Evolutionary conservation across 2,797 vertebrate species (phyloP).

Genomic region (Xyrichtys novacula): DNA sequence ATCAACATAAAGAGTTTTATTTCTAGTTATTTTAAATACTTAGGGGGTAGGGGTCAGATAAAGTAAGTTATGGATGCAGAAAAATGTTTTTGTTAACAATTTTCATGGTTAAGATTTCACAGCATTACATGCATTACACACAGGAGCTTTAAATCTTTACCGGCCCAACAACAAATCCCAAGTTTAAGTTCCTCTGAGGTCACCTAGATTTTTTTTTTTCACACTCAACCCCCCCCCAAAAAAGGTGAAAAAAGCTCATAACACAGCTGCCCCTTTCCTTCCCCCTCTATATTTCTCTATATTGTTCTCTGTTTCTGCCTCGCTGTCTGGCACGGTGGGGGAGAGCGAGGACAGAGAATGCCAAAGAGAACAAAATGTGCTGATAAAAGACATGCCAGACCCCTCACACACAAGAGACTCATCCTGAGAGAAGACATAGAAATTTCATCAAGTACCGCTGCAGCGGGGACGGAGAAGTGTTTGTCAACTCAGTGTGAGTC

Average conservation of each 20-base stretch:
- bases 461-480: slow-evolving; percentile 49
- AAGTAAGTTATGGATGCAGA: too few relatives aligned
- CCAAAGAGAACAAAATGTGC: slow-evolving; percentile 67
- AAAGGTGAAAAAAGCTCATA: slow-evolving; percentile 9
- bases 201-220: slow-evolving; percentile 9
- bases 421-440: slow-evolving; percentile 52
- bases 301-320: slow-evolving; percentile 45
- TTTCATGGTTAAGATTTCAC: too few relatives aligned
- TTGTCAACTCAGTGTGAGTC: slow-evolving; percentile 47
- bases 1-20: too few relatives aligned
- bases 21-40: too few relatives aligned
- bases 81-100: too few relatives aligned
- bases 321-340: slow-evolving; percentile 51
- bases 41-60: too few relatives aligned
- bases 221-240: background rate
- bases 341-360: slow-evolving; percentile 55
- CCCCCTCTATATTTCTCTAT: slow-evolving; percentile 31
- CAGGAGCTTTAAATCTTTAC: too few relatives aligned
- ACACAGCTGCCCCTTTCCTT: slow-evolving; percentile 39
- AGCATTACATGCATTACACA: too few relatives aligned
- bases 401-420: slow-evolving; percentile 53
- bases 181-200: too few relatives aligned
- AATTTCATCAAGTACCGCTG: slow-evolving; percentile 54
- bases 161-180: too few relatives aligned
- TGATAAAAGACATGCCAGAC: slow-evolving; percentile 69